A percentile compares a stretch with the other conserved stretches of the same genome.
phyloP scores from a whole-genome alignment of 2,888 invertebrate genomes.

The Oligia fasciuncula region DNA sequence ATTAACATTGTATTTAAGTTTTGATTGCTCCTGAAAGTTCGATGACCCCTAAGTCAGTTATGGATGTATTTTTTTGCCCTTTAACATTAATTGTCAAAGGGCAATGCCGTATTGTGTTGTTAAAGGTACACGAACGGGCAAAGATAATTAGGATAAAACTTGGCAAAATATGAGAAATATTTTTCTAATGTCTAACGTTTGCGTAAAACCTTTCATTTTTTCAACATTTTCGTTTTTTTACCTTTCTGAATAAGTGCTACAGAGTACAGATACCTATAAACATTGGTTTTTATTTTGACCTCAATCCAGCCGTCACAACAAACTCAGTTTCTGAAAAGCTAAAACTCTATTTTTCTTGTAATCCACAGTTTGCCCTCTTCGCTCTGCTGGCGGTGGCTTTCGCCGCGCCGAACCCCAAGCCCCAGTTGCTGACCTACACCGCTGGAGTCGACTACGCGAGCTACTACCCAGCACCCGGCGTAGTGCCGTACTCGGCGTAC shows the following conservation, averaged over 20 bases:
- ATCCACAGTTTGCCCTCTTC: slow-evolving; percentile 85
- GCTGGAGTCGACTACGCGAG: slow-evolving; percentile 76
- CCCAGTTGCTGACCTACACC: slow-evolving; percentile 75
- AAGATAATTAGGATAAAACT: neutral
- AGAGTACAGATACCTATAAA: neutral
- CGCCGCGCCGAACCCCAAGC: slow-evolving; percentile 83
- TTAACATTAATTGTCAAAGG: neutral
- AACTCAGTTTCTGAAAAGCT: neutral
- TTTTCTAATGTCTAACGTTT: neutral
- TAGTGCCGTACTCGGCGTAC: slow-evolving; percentile 75
- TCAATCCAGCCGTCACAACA: neutral
- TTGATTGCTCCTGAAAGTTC: slow-evolving; percentile 28
- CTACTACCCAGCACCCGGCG: slow-evolving; percentile 72
- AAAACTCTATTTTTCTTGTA: neutral
- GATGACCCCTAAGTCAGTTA: slow-evolving; percentile 6
- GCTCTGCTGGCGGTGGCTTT: slow-evolving; percentile 87
- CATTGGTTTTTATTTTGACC: neutral
- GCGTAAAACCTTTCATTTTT: neutral
- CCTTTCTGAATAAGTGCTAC: neutral
- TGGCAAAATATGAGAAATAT: neutral
- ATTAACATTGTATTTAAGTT: slow-evolving; percentile 30
- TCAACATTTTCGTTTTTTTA: neutral
- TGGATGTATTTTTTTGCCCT: neutral
- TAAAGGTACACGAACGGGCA: neutral
- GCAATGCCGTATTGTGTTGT: neutral